A percentile compares a stretch with the other conserved stretches of the same genome.
phyloP scores from a whole-genome alignment of 2,797 vertebrate species.

The Hybognathus amarus region DNA sequence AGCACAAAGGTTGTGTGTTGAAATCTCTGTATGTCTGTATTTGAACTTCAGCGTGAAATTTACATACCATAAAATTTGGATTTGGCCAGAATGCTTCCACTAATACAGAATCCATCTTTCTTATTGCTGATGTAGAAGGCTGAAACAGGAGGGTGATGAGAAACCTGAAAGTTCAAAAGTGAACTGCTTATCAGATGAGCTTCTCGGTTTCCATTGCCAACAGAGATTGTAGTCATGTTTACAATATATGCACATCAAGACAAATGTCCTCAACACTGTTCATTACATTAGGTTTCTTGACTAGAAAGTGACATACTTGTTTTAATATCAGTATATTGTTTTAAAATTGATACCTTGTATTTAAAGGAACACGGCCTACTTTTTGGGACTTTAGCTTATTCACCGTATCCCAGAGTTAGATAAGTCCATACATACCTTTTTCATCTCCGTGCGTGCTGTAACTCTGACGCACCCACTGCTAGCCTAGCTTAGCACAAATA shows the following conservation, averaged over 20 bases:
- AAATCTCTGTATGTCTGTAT: not conserved
- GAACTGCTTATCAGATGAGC: not conserved
- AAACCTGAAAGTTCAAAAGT: slow-evolving; percentile 80
- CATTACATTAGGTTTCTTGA: not conserved
- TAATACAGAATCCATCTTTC: slow-evolving; percentile 93
- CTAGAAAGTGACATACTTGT: not conserved
- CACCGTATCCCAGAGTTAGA: too few species aligned
- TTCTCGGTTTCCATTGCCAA: not conserved
- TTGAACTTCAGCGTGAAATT: not conserved
- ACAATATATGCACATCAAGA: not conserved
- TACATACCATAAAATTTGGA: slow-evolving; percentile 94
- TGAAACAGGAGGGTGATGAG: slow-evolving; percentile 95
- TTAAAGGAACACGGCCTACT: not conserved
- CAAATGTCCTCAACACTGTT: not conserved
- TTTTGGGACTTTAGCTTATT: too few species aligned
- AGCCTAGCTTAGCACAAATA: too few species aligned
- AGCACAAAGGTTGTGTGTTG: not conserved
- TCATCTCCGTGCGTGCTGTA: too few species aligned
- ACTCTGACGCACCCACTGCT: too few species aligned
- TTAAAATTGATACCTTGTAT: not conserved
- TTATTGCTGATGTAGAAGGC: slow-evolving; percentile 96
- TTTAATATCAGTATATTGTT: not conserved
- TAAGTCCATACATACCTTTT: too few species aligned
- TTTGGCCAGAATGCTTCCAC: slow-evolving; percentile 91
- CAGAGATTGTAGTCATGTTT: not conserved